phyloP scores from a whole-genome alignment of 2,113 vertebrate genomes.

The Paralichthys olivaceus region DNA sequence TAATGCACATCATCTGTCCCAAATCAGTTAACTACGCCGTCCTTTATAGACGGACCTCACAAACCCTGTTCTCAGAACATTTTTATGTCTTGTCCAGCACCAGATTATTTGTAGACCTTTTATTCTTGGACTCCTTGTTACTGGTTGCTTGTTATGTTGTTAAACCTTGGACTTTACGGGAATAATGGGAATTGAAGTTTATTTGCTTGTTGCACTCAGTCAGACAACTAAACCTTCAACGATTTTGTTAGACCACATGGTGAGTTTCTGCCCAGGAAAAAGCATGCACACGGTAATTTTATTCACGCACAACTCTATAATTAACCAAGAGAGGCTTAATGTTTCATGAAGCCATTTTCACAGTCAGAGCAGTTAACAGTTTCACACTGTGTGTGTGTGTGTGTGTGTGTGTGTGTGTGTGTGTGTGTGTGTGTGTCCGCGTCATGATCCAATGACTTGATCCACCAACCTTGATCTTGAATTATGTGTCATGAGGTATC shows the following conservation, averaged over 20 bases:
- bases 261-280: slow-evolving; percentile 1
- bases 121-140: slow-evolving; percentile 14
- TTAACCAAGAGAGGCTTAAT: slow-evolving; percentile 58
- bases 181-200: slow-evolving; percentile 17
- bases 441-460: slow-evolving; percentile 23
- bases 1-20: slow-evolving; percentile 34
- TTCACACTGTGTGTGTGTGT: slow-evolving; percentile 4
- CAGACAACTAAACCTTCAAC: slow-evolving; percentile 24
- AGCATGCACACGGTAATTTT: slow-evolving; percentile 20
- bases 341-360: slow-evolving; percentile 66
- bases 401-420: background rate
- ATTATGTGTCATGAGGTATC: slow-evolving; percentile 37
- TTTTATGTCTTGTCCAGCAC: slow-evolving; percentile 7
- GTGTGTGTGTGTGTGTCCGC: background rate
- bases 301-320: slow-evolving; percentile 53
- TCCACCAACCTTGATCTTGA: slow-evolving; percentile 49
- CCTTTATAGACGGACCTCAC: background rate
- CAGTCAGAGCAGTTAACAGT: slow-evolving; percentile 39
- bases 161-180: slow-evolving; percentile 34
- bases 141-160: slow-evolving; percentile 23
- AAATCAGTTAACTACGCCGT: background rate
- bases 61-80: background rate
- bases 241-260: slow-evolving; percentile 30
- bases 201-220: background rate
- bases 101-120: slow-evolving; percentile 32